Evolutionary conservation across 2,888 invertebrate species (phyloP).

Genomic region (Oithona nana): DNA sequence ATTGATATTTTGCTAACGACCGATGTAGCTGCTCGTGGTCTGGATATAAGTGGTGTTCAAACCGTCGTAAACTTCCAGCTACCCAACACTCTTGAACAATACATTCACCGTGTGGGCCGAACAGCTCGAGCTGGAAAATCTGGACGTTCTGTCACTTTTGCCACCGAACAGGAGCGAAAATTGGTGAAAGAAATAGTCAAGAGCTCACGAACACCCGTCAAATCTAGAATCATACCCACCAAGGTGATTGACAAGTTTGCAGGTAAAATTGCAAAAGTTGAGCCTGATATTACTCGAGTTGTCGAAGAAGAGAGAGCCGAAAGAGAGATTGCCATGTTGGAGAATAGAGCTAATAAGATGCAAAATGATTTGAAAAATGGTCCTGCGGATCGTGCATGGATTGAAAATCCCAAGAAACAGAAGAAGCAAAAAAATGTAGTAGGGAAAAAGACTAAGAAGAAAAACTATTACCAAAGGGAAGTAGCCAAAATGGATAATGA

Average conservation of each 20-base stretch:
- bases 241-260: conserved; percentile 76
- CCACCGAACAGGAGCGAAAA: conserved; percentile 76
- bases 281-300: conserved; percentile 59
- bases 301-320: conserved; percentile 67
- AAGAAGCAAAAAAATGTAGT: conserved; percentile 35
- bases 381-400: conserved; percentile 49
- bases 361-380: conserved; percentile 32
- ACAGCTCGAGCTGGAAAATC: conserved; percentile 67
- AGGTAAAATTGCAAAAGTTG: conserved; percentile 47
- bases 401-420: conserved; percentile 61
- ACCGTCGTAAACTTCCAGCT: conserved; percentile 88
- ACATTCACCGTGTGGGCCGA: conserved; percentile 86
- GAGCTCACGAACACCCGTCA: conserved; percentile 61
- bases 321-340: conserved; percentile 55
- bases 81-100: conserved; percentile 84
- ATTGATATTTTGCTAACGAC: conserved; percentile 61
- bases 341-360: conserved; percentile 57
- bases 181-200: conserved; percentile 80
- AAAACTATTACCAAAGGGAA: neutral
- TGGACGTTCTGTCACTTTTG: conserved; percentile 59
- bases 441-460: neutral
- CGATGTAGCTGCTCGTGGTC: conserved; percentile 78
- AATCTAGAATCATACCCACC: conserved; percentile 63
- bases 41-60: conserved; percentile 91
- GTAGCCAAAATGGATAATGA: neutral